Base-by-base conservation (phyloP, 1,140 invertebrate species). In the Anastatus disparis region DNA sequence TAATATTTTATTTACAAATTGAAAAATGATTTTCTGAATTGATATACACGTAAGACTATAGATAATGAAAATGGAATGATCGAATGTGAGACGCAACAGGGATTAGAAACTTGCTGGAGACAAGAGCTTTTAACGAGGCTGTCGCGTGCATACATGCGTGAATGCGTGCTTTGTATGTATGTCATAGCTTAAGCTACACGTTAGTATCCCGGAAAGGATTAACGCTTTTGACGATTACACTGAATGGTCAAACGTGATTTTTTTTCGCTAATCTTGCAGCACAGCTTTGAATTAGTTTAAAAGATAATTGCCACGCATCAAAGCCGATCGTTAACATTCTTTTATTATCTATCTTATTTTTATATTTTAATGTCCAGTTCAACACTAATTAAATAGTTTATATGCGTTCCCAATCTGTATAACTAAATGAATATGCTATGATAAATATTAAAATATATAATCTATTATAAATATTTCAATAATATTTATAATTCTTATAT, bases 71-170 rank as follows among this genome's bases (percentile, higher is more conserved):
- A 13, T 46, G 20, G 13, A 62, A 31, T 48, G 35, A 62, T 48
- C 27, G 42, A 17, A 62, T 62, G 17, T 12, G 26, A 3, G 31
- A 17, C 9, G 44, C 17, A n/a, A n/a, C n/a, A n/a, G 44, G 44
- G 17, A 48, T 20, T 10, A 20, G 26, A 55, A 20, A 15, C 26
- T n/a, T n/a, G n/a, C n/a, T n/a, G n/a, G n/a, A n/a, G 40, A 46
- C 42, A 29, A 62, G 42, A 17, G 42, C 42, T 27, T 62, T 62
- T 48, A 48, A 46, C 17, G 59, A 62, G 24, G n/a, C 24, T 31
- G 29, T 55, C 24, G 20, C 27, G 59, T 31, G 40, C 15, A 13
- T 44, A 7, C 3, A 48, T 46, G n/a, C 42, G 15, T 27, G 7
- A 26, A 42, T 46, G 26, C 42, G 13, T 10, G 20, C 27, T 27